Evolutionary conservation across 2,888 invertebrate species (phyloP).

Genomic region (Aphidius colemani): DNA sequence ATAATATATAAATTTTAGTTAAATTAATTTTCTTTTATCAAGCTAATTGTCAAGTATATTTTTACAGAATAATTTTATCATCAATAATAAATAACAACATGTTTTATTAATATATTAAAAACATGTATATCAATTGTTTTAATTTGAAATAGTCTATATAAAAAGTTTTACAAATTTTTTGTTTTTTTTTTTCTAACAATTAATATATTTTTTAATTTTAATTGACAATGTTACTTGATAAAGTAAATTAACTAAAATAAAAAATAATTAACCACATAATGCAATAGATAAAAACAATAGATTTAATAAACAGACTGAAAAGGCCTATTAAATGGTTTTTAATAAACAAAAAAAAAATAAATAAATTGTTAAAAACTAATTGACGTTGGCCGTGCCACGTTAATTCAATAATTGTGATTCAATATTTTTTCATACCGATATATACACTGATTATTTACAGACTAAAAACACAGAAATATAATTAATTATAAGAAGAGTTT

Average conservation of each 20-base stretch:
- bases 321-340: too few species aligned
- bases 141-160: constrained; percentile 26
- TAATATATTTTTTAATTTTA: neutral
- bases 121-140: neutral
- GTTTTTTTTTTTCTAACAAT: constrained; percentile 5
- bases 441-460: constrained; percentile 30
- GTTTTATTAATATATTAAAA: constrained; percentile 6
- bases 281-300: too few species aligned
- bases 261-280: too few species aligned
- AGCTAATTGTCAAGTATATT: too few species aligned
- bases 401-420: constrained; percentile 6
- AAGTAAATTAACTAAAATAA: too few species aligned
- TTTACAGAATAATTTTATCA: constrained; percentile 19
- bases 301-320: too few species aligned
- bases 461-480: constrained; percentile 25
- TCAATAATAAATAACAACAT: constrained; percentile 16
- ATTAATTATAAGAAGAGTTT: constrained; percentile 24
- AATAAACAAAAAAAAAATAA: neutral
- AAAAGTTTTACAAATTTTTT: constrained; percentile 7
- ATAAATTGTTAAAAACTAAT: constrained; percentile 5
- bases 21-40: neutral
- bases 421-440: constrained; percentile 24
- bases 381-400: constrained; percentile 8
- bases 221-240: too few species aligned
- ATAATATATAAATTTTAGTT: constrained; percentile 12